phyloP scores from a whole-genome alignment of 2,797 vertebrate species.

The Buphagus erythrorhynchus region DNA sequence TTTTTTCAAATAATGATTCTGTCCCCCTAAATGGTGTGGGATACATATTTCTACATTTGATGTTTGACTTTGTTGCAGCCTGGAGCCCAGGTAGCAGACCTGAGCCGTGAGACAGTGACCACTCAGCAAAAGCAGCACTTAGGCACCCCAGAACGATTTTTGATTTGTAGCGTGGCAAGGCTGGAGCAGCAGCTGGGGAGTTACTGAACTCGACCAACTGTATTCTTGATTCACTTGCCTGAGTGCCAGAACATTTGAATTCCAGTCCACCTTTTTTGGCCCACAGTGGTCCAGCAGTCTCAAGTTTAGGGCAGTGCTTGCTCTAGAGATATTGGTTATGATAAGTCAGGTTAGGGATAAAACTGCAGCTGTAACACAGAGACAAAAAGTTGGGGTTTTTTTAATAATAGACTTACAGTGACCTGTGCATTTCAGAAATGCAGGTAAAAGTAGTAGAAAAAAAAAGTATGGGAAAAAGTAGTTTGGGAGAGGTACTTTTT shows the following conservation, averaged over 20 bases:
- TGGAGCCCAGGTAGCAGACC: background rate
- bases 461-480: background rate
- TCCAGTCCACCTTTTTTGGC: background rate
- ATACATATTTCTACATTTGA: background rate
- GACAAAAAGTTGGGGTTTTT: background rate
- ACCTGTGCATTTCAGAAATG: background rate
- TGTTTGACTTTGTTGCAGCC: background rate
- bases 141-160: rapidly evolving
- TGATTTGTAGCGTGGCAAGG: background rate
- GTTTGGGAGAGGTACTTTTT: background rate
- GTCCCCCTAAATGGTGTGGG: rapidly evolving
- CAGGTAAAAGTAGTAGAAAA: background rate
- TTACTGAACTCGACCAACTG: background rate
- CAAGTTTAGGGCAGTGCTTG: background rate
- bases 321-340: background rate
- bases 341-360: background rate
- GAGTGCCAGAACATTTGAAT: background rate
- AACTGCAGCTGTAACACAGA: background rate
- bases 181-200: background rate
- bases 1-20: background rate
- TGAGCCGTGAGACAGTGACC: background rate
- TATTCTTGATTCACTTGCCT: background rate
- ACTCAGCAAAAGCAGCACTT: background rate
- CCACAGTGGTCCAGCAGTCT: background rate
- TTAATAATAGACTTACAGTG: background rate